Percentiles rank a stretch among this genome's conserved stretches.
Evolutionary conservation across 2,888 invertebrate species (phyloP).

Genomic region (Acanthosepion pharaonis): DNA sequence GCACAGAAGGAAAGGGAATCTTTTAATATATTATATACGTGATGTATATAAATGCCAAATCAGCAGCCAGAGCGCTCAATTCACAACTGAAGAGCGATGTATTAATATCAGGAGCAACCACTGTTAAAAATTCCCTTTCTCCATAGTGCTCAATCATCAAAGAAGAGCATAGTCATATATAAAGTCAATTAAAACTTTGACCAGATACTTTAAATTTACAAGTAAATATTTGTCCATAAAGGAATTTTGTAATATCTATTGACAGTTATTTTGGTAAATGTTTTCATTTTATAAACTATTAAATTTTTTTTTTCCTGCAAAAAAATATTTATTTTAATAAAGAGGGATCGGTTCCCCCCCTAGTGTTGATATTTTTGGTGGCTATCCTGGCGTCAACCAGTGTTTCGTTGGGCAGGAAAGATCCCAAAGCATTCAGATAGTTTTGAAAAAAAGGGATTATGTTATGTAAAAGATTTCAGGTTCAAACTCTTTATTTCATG

Average conservation of each 20-base stretch:
- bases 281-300: not conserved
- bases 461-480: not conserved
- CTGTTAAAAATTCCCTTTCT: no score
- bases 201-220: not conserved
- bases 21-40: no score
- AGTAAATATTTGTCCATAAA: not conserved
- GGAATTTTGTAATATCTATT: not conserved
- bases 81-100: no score
- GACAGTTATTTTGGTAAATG: not conserved
- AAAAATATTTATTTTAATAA: not conserved
- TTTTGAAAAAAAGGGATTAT: not conserved
- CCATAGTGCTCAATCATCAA: no score
- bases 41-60: no score
- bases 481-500: no score
- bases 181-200: no score
- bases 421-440: not conserved
- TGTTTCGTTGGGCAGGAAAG: constrained; percentile 42
- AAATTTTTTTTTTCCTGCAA: not conserved
- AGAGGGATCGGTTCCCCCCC: constrained; percentile 43
- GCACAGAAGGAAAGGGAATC: no score
- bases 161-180: no score
- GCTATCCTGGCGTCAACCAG: constrained; percentile 44
- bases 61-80: no score
- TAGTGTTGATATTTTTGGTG: constrained; percentile 15
- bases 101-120: no score